These are phyloP conservation scores for Hoplostethus atlanticus DNA, from an alignment of 2,797 vertebrate genomes.

Conservation along the genomic window DNA sequence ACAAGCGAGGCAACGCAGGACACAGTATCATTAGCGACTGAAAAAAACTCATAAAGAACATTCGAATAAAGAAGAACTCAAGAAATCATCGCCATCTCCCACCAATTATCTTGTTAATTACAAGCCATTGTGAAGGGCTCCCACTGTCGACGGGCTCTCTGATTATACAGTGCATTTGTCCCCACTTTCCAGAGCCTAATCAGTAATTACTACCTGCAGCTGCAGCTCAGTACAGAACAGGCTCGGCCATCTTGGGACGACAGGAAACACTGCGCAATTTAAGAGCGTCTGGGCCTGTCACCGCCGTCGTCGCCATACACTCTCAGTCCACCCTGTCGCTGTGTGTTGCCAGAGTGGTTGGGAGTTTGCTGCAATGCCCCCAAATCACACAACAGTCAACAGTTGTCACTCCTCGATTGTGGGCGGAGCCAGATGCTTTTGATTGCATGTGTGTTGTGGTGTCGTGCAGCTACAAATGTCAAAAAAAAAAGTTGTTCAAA, in stretches of 20 bases:
- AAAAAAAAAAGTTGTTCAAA: too few relatives aligned
- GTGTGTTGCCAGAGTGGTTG: conserved; percentile 15
- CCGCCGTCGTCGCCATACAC: background rate
- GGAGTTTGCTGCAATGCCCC: background rate
- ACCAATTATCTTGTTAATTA: conserved; percentile 90
- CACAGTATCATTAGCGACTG: conserved; percentile 72
- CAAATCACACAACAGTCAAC: conserved; percentile 9
- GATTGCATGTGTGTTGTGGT: too few relatives aligned
- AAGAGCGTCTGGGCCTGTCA: conserved; percentile 38
- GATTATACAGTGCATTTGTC: conserved; percentile 87
- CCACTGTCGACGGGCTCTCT: conserved; percentile 83
- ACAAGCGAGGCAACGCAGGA: conserved; percentile 38
- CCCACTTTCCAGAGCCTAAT: conserved; percentile 84
- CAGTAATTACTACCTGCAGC: conserved; percentile 91
- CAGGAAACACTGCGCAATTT: conserved; percentile 51
- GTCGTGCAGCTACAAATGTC: too few relatives aligned
- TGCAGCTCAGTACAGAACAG: conserved; percentile 67
- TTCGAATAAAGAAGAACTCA: conserved; percentile 81
- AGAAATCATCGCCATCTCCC: conserved; percentile 86
- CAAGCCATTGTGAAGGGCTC: conserved; percentile 86
- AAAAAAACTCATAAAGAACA: conserved; percentile 74
- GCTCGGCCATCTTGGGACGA: conserved; percentile 66
- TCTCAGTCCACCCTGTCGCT: conserved; percentile 37
- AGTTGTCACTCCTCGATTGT: conserved; percentile 1
- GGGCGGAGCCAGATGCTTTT: too few relatives aligned